Evolutionary conservation across 2,888 invertebrate genomes (phyloP).

Genomic region (Eupithecia subfuscata): DNA sequence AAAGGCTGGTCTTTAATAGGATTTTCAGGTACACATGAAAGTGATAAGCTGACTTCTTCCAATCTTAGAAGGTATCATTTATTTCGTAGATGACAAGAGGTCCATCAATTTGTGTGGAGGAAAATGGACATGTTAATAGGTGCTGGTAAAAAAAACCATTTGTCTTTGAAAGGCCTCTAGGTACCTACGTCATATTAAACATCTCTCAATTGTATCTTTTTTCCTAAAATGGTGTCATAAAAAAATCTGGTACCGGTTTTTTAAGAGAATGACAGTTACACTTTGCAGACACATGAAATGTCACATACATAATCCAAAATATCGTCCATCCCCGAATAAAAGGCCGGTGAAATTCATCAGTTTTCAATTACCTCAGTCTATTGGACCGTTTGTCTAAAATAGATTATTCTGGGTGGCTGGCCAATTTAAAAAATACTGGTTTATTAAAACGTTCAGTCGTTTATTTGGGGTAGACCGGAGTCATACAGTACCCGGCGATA

Average conservation of each 20-base stretch:
- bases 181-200: no score
- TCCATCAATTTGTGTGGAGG: neutral
- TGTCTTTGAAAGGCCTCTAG: neutral
- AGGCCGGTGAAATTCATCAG: conserved; percentile 59
- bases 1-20: neutral
- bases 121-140: neutral
- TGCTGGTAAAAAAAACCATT: neutral
- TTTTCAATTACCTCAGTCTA: conserved; percentile 60
- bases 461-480: no score
- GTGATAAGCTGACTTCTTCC: neutral
- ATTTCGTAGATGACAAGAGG: no score
- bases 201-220: neutral
- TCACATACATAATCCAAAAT: conserved; percentile 3
- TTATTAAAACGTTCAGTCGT: conserved; percentile 21
- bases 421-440: conserved; percentile 50
- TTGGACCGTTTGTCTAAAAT: conserved; percentile 60
- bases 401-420: conserved; percentile 54
- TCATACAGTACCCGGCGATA: no score
- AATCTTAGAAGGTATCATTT: no score
- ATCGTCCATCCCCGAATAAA: conserved; percentile 43
- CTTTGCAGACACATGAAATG: neutral
- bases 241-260: neutral
- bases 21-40: no score
- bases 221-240: neutral
- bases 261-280: neutral